Conservation (phyloP, 2,888 invertebrate species). For the Melikaiella ostensackeni region DNA sequence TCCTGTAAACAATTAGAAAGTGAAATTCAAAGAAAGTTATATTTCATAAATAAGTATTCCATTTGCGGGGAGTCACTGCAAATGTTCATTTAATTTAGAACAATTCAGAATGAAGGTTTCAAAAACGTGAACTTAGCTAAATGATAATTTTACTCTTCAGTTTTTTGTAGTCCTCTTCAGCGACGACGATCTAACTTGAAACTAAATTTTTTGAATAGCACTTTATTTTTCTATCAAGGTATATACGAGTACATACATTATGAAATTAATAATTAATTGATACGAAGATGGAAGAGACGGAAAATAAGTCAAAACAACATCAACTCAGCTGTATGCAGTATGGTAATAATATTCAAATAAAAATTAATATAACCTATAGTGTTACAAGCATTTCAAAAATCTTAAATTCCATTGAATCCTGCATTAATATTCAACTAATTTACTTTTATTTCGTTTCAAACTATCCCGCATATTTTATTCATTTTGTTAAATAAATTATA, state of each 20-base stretch:
- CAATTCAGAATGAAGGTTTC: neutral
- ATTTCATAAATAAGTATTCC: neutral
- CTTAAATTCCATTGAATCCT: neutral
- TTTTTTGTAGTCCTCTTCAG: neutral
- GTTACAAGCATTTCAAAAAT: neutral
- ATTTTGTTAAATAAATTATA: too few relatives aligned
- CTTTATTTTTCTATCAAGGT: neutral
- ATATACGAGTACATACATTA: neutral
- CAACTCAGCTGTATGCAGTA: conserved; percentile 53
- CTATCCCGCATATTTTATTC: too few relatives aligned
- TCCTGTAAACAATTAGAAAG: neutral
- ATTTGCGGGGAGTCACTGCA: too few relatives aligned
- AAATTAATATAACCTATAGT: conserved; percentile 31
- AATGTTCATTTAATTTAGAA: neutral
- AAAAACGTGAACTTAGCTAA: neutral
- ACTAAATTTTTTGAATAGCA: neutral
- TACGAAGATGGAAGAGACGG: conserved; percentile 49
- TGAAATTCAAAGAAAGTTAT: neutral
- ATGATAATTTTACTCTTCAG: neutral
- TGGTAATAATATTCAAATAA: conserved; percentile 54
- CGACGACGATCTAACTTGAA: neutral
- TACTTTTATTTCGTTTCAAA: too few relatives aligned
- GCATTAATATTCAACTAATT: too few relatives aligned
- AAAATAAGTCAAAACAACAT: conserved; percentile 48
- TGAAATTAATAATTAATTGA: neutral